These are phyloP conservation scores for Abscondita cerata DNA, from an alignment of 2,888 invertebrate species.

Conservation along the genomic window DNA sequence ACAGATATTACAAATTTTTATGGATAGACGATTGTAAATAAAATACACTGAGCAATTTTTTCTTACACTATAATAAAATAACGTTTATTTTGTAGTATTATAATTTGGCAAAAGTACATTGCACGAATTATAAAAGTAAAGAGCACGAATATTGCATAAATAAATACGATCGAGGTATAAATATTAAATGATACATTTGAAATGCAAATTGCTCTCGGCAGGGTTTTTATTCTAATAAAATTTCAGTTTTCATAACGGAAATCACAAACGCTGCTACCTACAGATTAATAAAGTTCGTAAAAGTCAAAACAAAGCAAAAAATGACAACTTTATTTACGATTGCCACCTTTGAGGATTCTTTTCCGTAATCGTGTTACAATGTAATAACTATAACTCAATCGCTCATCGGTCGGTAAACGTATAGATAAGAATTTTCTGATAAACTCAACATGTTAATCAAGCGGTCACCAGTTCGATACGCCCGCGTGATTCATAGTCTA, in stretches of 20 bases:
- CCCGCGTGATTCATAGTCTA: slow-evolving; percentile 49
- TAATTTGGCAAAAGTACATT: not conserved
- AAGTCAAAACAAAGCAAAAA: not conserved
- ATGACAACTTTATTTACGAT: slow-evolving; percentile 17
- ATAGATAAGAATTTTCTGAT: slow-evolving; percentile 47
- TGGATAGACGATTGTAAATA: too few relatives aligned
- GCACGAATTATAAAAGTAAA: slow-evolving; percentile 6
- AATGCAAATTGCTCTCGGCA: slow-evolving; percentile 14
- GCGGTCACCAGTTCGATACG: slow-evolving; percentile 42
- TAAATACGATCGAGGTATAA: slow-evolving; percentile 15
- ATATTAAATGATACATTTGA: slow-evolving; percentile 22
- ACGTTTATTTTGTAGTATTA: not conserved
- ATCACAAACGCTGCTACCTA: not conserved
- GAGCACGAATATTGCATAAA: slow-evolving; percentile 25
- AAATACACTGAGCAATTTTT: too few relatives aligned
- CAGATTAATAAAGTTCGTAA: not conserved
- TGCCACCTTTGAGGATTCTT: slow-evolving; percentile 6
- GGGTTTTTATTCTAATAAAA: slow-evolving; percentile 10
- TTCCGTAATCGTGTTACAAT: slow-evolving; percentile 36
- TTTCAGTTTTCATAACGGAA: not conserved
- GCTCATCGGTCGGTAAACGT: slow-evolving; percentile 26
- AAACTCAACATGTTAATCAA: slow-evolving; percentile 51
- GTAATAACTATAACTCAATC: slow-evolving; percentile 47
- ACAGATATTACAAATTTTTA: too few relatives aligned
- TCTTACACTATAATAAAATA: too few relatives aligned